Conservation (phyloP, 2,888 invertebrate genomes). For the Archips crataeganus region DNA sequence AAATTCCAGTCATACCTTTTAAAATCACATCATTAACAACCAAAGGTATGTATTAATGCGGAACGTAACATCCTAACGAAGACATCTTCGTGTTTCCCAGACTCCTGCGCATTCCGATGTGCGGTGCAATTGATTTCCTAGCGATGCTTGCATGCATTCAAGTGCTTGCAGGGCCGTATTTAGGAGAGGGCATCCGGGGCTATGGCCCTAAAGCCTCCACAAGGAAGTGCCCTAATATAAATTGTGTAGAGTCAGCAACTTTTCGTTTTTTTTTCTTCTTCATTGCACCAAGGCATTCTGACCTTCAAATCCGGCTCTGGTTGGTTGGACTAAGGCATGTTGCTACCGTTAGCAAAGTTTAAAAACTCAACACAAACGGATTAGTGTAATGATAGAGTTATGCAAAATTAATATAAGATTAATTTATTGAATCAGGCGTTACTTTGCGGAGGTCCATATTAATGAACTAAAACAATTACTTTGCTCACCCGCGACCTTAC, state of each 20-base stretch:
- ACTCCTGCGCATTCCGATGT: slow-evolving; percentile 26
- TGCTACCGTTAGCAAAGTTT: not conserved
- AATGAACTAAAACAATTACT: too few relatives aligned
- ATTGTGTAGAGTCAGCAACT: too few relatives aligned
- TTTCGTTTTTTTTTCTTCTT: too few relatives aligned
- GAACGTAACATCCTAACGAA: slow-evolving; percentile 33
- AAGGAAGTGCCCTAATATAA: too few relatives aligned
- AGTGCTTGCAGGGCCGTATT: not conserved
- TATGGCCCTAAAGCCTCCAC: too few relatives aligned
- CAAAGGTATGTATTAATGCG: slow-evolving; percentile 26
- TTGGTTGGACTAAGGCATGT: not conserved
- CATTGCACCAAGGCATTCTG: too few relatives aligned
- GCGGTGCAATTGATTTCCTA: slow-evolving; percentile 39
- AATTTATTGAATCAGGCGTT: too few relatives aligned
- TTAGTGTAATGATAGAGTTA: not conserved
- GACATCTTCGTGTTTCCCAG: slow-evolving; percentile 30
- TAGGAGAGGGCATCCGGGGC: too few relatives aligned
- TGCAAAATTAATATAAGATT: not conserved
- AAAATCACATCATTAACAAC: slow-evolving; percentile 21
- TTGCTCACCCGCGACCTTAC: too few relatives aligned
- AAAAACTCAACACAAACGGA: not conserved
- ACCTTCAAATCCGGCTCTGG: too few relatives aligned
- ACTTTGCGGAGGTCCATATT: too few relatives aligned
- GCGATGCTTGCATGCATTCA: slow-evolving; percentile 12
- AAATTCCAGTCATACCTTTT: slow-evolving; percentile 11